phyloP scores from a whole-genome alignment of 2,113 vertebrate genomes.

The Anthoscopus minutus region DNA sequence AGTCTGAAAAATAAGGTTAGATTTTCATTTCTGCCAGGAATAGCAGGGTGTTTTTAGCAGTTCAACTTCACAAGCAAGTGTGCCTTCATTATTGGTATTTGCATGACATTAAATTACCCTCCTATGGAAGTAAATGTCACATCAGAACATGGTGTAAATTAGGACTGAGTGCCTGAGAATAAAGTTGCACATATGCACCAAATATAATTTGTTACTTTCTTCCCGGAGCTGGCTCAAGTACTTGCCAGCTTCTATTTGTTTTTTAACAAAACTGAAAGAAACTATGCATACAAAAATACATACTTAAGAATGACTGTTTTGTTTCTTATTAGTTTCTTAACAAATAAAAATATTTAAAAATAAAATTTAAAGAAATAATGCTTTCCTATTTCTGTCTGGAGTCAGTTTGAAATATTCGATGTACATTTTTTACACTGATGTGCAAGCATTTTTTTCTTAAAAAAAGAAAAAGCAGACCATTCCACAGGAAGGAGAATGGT shows the following conservation, averaged over 20 bases:
- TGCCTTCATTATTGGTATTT: not conserved
- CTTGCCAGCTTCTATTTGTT: not conserved
- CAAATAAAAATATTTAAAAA: slow-evolving; percentile 14
- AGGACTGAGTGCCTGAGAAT: not conserved
- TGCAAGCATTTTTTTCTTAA: not conserved
- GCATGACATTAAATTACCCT: not conserved
- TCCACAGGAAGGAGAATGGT: slow-evolving; percentile 8
- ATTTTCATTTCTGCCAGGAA: not conserved
- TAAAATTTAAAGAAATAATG: slow-evolving; percentile 7
- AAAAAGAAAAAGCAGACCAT: not conserved
- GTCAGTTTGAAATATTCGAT: not conserved
- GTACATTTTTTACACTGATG: not conserved
- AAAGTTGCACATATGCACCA: not conserved
- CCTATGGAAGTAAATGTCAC: not conserved
- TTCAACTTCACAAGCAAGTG: not conserved
- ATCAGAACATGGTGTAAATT: not conserved
- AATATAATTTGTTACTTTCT: not conserved
- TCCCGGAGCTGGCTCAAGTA: not conserved
- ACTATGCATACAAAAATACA: slow-evolving; percentile 19
- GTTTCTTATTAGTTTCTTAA: not conserved
- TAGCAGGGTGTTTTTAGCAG: not conserved
- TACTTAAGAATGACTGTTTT: not conserved
- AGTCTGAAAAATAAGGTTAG: not conserved
- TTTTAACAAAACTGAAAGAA: not conserved
- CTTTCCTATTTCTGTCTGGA: not conserved